A percentile compares a stretch with the other conserved stretches of the same genome.
Evolutionary conservation across 1,140 invertebrate species (phyloP).

Genomic region (Drosophila pallidifrons): DNA sequence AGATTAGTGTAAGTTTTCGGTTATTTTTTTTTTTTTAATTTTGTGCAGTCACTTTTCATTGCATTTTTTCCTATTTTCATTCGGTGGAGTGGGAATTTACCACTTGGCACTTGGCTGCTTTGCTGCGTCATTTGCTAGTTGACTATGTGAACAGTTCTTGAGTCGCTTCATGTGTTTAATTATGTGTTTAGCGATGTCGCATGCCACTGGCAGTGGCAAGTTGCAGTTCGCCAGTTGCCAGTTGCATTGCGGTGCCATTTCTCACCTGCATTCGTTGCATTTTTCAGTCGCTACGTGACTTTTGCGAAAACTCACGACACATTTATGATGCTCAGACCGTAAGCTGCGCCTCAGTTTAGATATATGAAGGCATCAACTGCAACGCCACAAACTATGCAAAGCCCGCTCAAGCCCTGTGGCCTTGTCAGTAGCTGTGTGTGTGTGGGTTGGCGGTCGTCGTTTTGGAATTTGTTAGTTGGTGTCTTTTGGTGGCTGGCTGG

Average conservation of each 20-base stretch:
- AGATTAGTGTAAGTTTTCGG: conserved; percentile 70
- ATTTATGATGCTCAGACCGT: conserved; percentile 34
- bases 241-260: conserved; percentile 33
- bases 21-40: background rate
- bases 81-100: background rate
- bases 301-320: conserved; percentile 20
- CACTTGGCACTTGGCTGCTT: background rate
- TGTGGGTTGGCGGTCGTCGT: conserved; percentile 20
- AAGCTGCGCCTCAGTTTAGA: conserved; percentile 29
- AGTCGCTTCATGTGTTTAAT: conserved; percentile 56
- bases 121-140: conserved; percentile 1
- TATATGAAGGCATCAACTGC: conserved; percentile 11
- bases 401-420: conserved; percentile 31
- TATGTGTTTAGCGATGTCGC: conserved; percentile 29
- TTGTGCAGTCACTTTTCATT: background rate
- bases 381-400: conserved; percentile 22
- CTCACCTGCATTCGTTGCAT: conserved; percentile 10
- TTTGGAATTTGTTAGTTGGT: conserved; percentile 45
- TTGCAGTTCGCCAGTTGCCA: conserved; percentile 29
- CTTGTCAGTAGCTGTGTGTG: conserved; percentile 32
- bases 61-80: background rate
- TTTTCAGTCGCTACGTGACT: conserved; percentile 25
- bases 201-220: background rate
- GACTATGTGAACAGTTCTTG: conserved; percentile 29
- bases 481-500: conserved; percentile 38